Percentiles rank a stretch among this genome's conserved stretches.
phyloP scores from a whole-genome alignment of 2,113 vertebrate genomes.

The Craseonycteris thonglongyai region DNA sequence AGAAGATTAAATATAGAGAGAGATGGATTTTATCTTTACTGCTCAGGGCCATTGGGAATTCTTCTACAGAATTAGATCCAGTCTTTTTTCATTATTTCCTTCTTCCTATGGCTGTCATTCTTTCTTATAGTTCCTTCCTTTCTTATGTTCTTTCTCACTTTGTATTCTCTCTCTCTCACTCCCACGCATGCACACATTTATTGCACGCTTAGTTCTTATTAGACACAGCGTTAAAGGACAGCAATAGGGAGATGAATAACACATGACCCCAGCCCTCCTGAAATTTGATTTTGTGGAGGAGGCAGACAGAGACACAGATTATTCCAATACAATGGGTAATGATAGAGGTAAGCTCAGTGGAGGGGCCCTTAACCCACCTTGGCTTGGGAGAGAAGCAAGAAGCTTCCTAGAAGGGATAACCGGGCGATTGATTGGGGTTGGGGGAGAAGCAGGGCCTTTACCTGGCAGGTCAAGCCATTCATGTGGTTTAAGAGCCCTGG shows the following conservation, averaged over 20 bases:
- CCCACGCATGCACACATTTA: not conserved
- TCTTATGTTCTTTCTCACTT: not conserved
- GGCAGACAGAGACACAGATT: not conserved
- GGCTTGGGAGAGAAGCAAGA: not conserved
- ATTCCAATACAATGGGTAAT: not conserved
- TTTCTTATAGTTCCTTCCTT: not conserved
- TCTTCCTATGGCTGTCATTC: not conserved
- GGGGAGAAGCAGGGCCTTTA: not conserved
- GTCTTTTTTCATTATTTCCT: not conserved
- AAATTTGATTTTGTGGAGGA: not conserved
- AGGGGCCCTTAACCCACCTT: not conserved
- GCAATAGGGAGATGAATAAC: not conserved
- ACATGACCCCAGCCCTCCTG: not conserved
- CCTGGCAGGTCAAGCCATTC: not conserved
- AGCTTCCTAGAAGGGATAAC: not conserved
- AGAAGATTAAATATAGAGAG: conserved; percentile 10
- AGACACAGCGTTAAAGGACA: not conserved
- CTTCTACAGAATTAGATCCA: not conserved
- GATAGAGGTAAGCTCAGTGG: not conserved
- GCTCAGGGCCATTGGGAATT: not conserved
- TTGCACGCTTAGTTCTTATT: not conserved
- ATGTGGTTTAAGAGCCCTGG: not conserved
- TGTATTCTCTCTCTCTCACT: not conserved
- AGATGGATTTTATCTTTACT: not conserved
- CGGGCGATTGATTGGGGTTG: not conserved